phyloP scores from a whole-genome alignment of 2,113 vertebrate species.

The Parus major region DNA sequence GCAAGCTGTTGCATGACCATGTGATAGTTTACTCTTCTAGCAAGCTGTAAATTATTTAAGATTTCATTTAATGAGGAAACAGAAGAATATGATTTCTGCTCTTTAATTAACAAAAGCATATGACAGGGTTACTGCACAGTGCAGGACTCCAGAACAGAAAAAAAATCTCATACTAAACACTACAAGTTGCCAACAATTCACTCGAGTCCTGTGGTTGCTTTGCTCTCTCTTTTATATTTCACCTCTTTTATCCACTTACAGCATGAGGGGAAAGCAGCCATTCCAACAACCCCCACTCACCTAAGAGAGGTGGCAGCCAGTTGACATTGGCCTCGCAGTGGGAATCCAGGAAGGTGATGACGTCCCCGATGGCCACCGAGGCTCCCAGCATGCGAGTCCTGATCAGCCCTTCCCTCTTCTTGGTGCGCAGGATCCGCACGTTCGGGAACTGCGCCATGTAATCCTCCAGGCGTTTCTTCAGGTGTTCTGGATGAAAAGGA shows the following conservation, averaged over 20 bases:
- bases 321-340: conserved; percentile 97
- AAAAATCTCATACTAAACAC: not conserved
- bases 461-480: conserved; percentile 89
- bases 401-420: conserved; percentile 93
- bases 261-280: not conserved
- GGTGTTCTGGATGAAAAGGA: conserved; percentile 76
- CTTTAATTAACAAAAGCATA: conserved; percentile 44
- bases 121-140: not conserved
- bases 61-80: not conserved
- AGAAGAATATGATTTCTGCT: not conserved
- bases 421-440: conserved; percentile 90
- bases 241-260: not conserved
- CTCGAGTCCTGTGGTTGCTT: not conserved
- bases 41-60: conserved; percentile 12
- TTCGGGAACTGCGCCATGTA: conserved; percentile 90
- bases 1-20: conserved; percentile 2
- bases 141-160: not conserved
- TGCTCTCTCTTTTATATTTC: not conserved
- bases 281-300: conserved; percentile 48
- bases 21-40: not conserved
- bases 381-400: conserved; percentile 93
- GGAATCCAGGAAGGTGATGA: conserved; percentile 97
- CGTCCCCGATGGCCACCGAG: conserved; percentile 83
- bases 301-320: conserved; percentile 94
- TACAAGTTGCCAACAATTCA: not conserved